Evolutionary conservation across 2,113 vertebrate genomes (phyloP).

Genomic region (Uria lomvia): DNA sequence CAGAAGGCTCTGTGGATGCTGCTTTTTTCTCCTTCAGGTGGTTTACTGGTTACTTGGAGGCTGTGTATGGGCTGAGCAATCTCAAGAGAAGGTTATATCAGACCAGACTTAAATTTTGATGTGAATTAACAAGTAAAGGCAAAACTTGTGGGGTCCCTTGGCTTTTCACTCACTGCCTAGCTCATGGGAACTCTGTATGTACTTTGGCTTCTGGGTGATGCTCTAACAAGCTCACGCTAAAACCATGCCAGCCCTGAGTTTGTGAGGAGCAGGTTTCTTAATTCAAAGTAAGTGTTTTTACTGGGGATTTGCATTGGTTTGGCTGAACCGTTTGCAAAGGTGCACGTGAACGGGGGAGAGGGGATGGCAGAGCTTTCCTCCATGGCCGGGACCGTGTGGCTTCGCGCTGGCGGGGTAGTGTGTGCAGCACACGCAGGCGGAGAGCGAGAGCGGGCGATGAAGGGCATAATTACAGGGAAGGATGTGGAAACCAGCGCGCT

Average conservation of each 20-base stretch:
- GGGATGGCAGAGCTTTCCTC: not conserved
- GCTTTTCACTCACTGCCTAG: not conserved
- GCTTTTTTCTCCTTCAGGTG: not conserved
- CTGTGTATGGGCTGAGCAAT: not conserved
- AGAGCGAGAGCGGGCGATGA: not conserved
- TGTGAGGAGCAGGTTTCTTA: not conserved
- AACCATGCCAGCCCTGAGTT: not conserved
- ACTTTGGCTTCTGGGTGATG: not conserved
- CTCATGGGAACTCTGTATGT: not conserved
- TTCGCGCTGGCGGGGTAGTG: not conserved
- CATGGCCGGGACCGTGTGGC: rapidly evolving
- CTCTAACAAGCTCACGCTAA: not conserved
- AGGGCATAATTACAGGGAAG: not conserved
- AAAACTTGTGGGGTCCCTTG: not conserved
- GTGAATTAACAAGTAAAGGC: not conserved
- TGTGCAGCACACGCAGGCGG: rapidly evolving
- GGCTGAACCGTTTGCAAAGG: not conserved
- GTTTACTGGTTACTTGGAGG: not conserved
- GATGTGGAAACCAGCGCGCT: not conserved
- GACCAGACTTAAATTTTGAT: not conserved
- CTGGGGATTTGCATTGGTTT: not conserved
- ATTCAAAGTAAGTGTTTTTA: not conserved
- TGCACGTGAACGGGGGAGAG: not conserved
- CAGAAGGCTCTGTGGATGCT: not conserved
- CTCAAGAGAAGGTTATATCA: not conserved